These are phyloP conservation scores for Hesperia comma DNA, from an alignment of 2,888 invertebrate genomes.

Conservation along the genomic window DNA sequence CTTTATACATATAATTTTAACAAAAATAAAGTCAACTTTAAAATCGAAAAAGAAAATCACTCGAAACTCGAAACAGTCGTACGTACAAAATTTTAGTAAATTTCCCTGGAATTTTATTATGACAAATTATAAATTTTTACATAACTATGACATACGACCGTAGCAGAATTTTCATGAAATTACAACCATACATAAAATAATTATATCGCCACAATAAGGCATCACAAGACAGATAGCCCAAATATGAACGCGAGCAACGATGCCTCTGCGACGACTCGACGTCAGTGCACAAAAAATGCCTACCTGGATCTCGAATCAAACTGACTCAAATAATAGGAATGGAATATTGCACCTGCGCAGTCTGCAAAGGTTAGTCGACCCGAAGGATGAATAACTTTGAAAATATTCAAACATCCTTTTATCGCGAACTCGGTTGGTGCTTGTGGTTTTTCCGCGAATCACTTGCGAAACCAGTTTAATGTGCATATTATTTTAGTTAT, in stretches of 20 bases:
- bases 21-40: too few species aligned
- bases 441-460: conserved; percentile 19
- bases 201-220: too few species aligned
- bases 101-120: too few species aligned
- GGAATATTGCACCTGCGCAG: conserved; percentile 32
- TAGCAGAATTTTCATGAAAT: too few species aligned
- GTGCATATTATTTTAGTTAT: background rate
- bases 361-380: conserved; percentile 12
- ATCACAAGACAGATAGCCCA: too few species aligned
- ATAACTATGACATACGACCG: too few species aligned
- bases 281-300: conserved; percentile 31
- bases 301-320: conserved; percentile 28
- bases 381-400: conserved; percentile 24
- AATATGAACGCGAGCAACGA: background rate
- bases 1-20: too few species aligned
- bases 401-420: conserved; percentile 21
- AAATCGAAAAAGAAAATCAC: too few species aligned
- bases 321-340: conserved; percentile 36
- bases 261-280: conserved; percentile 14
- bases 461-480: conserved; percentile 6
- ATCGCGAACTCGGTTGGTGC: background rate
- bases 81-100: too few species aligned
- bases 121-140: too few species aligned
- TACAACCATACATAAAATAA: too few species aligned
- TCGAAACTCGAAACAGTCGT: too few species aligned